Percentiles rank a stretch among this genome's conserved stretches.
phyloP scores from a whole-genome alignment of 2,113 vertebrate species.

The Reinhardtius hippoglossoides region DNA sequence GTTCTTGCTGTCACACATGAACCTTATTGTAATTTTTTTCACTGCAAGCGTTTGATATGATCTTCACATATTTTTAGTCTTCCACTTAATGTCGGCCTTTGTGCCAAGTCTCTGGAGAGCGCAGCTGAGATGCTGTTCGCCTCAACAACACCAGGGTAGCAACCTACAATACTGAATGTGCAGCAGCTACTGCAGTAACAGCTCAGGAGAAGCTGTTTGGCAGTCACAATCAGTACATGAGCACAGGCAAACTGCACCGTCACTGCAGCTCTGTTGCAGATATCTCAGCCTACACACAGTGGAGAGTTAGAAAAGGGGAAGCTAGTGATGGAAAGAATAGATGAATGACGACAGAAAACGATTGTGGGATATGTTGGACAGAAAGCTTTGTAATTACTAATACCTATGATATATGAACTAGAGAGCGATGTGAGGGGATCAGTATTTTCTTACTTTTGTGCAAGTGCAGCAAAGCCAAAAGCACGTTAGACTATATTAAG shows the following conservation, averaged over 20 bases:
- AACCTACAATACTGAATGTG: neutral
- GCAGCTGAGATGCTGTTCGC: conserved; percentile 11
- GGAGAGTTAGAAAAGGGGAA: conserved; percentile 42
- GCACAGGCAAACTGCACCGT: neutral
- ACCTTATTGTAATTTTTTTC: neutral
- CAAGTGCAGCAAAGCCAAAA: neutral
- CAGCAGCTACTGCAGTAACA: conserved; percentile 19
- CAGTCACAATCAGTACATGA: neutral
- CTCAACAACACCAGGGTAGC: conserved; percentile 19
- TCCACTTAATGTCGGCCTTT: neutral
- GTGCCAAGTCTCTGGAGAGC: conserved; percentile 25
- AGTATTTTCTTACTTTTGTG: neutral
- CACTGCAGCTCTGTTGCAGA: conserved; percentile 3
- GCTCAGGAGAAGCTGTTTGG: neutral
- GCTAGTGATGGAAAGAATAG: conserved; percentile 4
- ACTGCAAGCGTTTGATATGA: neutral
- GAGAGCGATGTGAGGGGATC: neutral
- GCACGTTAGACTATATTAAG: neutral
- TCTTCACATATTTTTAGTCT: conserved; percentile 1
- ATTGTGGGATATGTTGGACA: conserved; percentile 15
- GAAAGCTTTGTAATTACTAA: conserved; percentile 14
- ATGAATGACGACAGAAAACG: neutral
- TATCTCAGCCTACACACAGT: neutral
- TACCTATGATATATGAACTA: neutral
- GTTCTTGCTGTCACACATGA: neutral